Evolutionary conservation across 2,113 vertebrate species (phyloP), one percentile per base, ranked within the genome.

Genomic region (Merops nubicus): DNA sequence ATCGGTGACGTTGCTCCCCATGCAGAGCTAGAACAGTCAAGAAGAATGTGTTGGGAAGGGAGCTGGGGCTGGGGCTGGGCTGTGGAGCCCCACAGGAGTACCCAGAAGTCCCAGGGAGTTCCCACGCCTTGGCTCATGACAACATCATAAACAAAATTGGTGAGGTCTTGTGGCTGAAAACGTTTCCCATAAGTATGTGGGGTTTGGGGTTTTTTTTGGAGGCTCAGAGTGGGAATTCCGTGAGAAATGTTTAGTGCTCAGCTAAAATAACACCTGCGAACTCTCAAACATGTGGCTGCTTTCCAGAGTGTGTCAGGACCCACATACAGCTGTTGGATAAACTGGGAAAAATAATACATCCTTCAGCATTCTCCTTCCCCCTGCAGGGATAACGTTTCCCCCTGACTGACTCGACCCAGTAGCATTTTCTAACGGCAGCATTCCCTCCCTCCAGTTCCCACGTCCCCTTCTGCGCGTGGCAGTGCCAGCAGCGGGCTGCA

Each of bases 1-100:
- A 1, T 98, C 94, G 0, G 93, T 97, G 67, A 94, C 75, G 4
- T 96, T 96, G 63, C 97, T 56, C 25, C 98, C 97, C 0, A 92
- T 9, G 40, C 97, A 98, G 63, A 97, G 43, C 98, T 98, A 45
- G 3, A 16, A 59, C 8, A 56, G 29, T 14, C 72, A 74, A 63
- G 54, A 31, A 59, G 26, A 42, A 47, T 6, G 15, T 33, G 36
- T 5, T 0, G 1, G 40, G 87, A 78, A 11, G 34, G 36, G 63
- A 56, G 50, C 63, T 48, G 75, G 48, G 8, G 50, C 63, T 48
- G 75, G 48, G 8, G 21, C n/a, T 16, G 36, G 5, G 17, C 29
- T 3, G 34, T 3, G n/a, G 28, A 33, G 75, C 20, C 3, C 3
- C 67, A 56, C 53, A 26, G 43, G 40, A 42, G 21, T 0, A 10